phyloP scores from a whole-genome alignment of 2,113 vertebrate genomes.

The Salvelinus fontinalis region DNA sequence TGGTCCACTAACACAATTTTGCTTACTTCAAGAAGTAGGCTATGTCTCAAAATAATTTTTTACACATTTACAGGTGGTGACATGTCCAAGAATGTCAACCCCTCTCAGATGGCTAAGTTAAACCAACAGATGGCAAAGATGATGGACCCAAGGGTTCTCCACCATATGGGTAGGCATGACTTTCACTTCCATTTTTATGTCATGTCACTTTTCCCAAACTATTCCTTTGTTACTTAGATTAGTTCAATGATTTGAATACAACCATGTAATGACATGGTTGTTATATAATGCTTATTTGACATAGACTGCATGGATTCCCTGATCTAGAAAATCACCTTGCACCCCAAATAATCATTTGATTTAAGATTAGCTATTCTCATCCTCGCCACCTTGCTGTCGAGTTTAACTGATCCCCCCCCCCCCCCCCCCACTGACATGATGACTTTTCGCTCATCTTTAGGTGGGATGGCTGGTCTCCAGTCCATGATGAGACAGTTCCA shows the following conservation, averaged over 20 bases:
- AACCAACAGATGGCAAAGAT: constrained; percentile 99
- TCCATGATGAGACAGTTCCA: constrained; percentile 99
- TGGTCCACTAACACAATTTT: neutral
- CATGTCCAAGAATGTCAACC: constrained; percentile 99
- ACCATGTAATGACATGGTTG: neutral
- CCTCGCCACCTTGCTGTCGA: too few relatives aligned
- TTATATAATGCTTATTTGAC: neutral
- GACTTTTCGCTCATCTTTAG: constrained; percentile 57
- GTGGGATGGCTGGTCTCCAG: constrained; percentile 97
- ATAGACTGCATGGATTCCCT: too few relatives aligned
- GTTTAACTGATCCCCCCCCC: too few relatives aligned
- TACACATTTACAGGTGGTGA: constrained; percentile 83
- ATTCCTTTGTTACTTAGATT: neutral
- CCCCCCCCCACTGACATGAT: too few relatives aligned
- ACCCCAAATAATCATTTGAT: too few relatives aligned
- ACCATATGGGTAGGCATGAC: constrained; percentile 91
- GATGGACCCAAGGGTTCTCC: constrained; percentile 98
- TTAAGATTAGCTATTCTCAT: too few relatives aligned
- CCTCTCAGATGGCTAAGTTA: constrained; percentile 96
- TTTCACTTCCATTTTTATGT: neutral
- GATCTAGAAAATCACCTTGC: too few relatives aligned
- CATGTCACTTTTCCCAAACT: neutral
- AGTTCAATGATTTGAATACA: neutral
- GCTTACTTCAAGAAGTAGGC: neutral
- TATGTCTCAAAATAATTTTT: neutral